A percentile compares a stretch with the other conserved stretches of the same genome.
Evolutionary conservation across 2,888 invertebrate species (phyloP).

Genomic region (Podabrus alpinus): DNA sequence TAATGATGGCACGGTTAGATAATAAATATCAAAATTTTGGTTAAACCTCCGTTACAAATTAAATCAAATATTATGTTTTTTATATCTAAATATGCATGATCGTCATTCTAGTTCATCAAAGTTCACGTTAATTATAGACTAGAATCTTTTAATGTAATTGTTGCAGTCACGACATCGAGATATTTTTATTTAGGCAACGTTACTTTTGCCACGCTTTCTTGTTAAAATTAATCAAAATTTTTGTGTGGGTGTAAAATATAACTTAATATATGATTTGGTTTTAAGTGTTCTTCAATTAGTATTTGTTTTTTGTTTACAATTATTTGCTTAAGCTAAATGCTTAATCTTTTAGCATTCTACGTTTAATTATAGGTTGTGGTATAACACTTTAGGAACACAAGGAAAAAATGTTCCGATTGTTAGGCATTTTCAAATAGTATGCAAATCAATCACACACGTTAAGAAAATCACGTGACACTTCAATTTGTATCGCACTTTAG

Average conservation of each 20-base stretch:
- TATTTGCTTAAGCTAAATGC: background rate
- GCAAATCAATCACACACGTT: conserved; percentile 23
- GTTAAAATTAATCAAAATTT: conserved; percentile 20
- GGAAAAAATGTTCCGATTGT: background rate
- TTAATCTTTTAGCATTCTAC: background rate
- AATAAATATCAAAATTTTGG: conserved; percentile 3
- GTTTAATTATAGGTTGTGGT: background rate
- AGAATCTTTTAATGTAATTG: conserved; percentile 20
- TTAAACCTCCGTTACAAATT: conserved; percentile 16
- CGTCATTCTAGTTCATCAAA: conserved; percentile 32
- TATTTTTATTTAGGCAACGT: conserved; percentile 17
- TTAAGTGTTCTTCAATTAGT: background rate
- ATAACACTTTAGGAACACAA: background rate
- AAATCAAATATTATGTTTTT: conserved; percentile 20
- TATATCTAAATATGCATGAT: conserved; percentile 29
- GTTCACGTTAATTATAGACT: conserved; percentile 32
- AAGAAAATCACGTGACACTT: conserved; percentile 20
- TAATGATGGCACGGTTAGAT: conserved; percentile 19
- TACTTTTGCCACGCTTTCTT: conserved; percentile 20
- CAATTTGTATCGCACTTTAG: conserved; percentile 34
- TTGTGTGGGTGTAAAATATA: conserved; percentile 13
- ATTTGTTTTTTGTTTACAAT: background rate
- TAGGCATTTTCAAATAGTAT: conserved; percentile 14
- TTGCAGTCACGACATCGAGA: conserved; percentile 19
- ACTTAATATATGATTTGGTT: conserved; percentile 13